These are phyloP conservation scores for Phortica variegata DNA, from an alignment of 1,140 invertebrate species.

Conservation along the genomic window DNA sequence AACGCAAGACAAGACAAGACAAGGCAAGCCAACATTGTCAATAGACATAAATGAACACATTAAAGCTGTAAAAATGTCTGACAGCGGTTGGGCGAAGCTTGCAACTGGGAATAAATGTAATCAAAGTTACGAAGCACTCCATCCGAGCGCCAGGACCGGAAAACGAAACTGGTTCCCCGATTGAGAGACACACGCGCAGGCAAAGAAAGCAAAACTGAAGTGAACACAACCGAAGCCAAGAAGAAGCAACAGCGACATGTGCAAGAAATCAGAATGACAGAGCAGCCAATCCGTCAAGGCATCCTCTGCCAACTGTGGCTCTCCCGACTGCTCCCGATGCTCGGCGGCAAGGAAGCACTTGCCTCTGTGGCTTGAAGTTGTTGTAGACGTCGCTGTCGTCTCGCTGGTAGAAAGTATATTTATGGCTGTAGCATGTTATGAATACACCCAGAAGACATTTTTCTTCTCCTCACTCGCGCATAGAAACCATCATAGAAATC, in stretches of 20 bases:
- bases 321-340: slow-evolving; percentile 34
- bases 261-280: too few species aligned
- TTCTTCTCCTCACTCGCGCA: slow-evolving; percentile 42
- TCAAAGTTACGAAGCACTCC: slow-evolving; percentile 24
- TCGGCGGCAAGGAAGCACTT: neutral
- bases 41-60: neutral
- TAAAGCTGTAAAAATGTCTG: slow-evolving; percentile 1
- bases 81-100: slow-evolving; percentile 5
- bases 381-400: slow-evolving; percentile 24
- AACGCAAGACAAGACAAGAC: too few species aligned
- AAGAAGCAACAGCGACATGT: too few species aligned
- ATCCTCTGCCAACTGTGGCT: slow-evolving; percentile 25
- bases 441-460: slow-evolving; percentile 53
- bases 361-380: slow-evolving; percentile 3
- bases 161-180: too few species aligned
- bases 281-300: slow-evolving; percentile 43
- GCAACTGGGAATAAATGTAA: slow-evolving; percentile 13
- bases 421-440: slow-evolving; percentile 49
- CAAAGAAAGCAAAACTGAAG: too few species aligned
- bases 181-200: too few species aligned
- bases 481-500: neutral
- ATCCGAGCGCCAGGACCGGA: too few species aligned
- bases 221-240: too few species aligned
- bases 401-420: slow-evolving; percentile 47
- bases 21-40: too few species aligned